These are phyloP conservation scores for Ptyas mucosa DNA, from an alignment of 2,113 vertebrate species.

Conservation along the genomic window DNA sequence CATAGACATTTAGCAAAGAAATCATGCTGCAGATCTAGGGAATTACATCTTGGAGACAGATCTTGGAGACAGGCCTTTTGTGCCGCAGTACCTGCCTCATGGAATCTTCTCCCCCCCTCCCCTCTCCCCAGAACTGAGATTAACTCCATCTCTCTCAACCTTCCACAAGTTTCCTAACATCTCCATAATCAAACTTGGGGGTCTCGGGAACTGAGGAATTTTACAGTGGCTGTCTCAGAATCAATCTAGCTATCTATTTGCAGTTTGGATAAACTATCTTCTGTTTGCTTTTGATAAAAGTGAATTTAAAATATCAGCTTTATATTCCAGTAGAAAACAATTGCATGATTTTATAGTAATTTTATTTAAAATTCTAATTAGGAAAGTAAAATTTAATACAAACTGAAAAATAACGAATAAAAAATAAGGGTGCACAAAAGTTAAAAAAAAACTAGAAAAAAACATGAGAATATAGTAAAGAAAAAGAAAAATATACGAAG, in stretches of 20 bases:
- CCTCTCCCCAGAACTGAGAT: neutral
- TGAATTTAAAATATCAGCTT: constrained; percentile 34
- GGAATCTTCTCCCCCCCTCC: neutral
- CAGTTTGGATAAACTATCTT: constrained; percentile 36
- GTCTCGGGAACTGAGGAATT: neutral
- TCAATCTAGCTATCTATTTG: constrained; percentile 35
- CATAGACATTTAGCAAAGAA: too few species aligned
- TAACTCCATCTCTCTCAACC: neutral
- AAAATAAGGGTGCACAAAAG: neutral
- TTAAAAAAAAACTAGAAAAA: neutral
- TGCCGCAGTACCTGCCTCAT: neutral
- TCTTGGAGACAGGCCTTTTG: neutral
- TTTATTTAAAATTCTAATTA: neutral
- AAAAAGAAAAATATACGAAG: neutral
- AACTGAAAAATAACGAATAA: neutral
- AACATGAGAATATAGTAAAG: neutral
- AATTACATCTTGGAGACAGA: neutral
- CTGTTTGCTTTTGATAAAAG: constrained; percentile 35
- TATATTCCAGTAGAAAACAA: constrained; percentile 30
- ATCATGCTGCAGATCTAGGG: neutral
- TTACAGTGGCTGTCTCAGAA: constrained; percentile 33
- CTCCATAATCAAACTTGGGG: neutral
- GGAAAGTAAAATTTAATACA: neutral
- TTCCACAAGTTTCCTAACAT: neutral
- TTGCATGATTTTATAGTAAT: constrained; percentile 28